Percentiles rank a stretch among this genome's conserved stretches.
Evolutionary conservation across 1,140 invertebrate genomes (phyloP).

Genomic region (Camponotus vicinus): DNA sequence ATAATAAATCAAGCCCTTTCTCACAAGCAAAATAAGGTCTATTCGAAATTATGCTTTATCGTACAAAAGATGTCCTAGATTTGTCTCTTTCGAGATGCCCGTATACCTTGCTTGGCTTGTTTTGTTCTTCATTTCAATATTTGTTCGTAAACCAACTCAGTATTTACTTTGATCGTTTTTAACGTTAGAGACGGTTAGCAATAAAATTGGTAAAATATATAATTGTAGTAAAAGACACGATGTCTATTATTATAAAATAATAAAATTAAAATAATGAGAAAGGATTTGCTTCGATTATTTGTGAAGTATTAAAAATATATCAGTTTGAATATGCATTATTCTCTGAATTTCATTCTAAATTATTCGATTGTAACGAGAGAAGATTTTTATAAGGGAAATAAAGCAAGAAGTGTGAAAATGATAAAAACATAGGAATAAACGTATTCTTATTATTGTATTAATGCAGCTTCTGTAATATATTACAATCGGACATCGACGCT

Average conservation of each 20-base stretch:
- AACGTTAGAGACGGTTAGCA: not conserved
- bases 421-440: not conserved
- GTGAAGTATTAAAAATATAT: not conserved
- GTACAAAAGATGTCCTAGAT: constrained; percentile 7
- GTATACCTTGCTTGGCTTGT: not conserved
- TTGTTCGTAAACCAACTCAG: not conserved
- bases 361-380: not conserved
- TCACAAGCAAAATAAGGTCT: not conserved
- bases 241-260: not conserved
- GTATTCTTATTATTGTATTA: constrained; percentile 1
- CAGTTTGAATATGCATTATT: not conserved
- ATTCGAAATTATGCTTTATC: constrained; percentile 33
- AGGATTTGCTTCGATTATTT: not conserved
- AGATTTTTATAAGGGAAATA: constrained; percentile 1
- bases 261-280: not conserved
- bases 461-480: constrained; percentile 38
- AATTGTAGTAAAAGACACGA: not conserved
- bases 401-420: not conserved
- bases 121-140: not conserved
- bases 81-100: not conserved
- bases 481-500: constrained; percentile 54
- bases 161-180: not conserved
- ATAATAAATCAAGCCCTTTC: constrained; percentile 38
- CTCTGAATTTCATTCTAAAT: not conserved
- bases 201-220: not conserved